Evolutionary conservation across 2,888 invertebrate genomes (phyloP).

Genomic region (Encarsia formosa): DNA sequence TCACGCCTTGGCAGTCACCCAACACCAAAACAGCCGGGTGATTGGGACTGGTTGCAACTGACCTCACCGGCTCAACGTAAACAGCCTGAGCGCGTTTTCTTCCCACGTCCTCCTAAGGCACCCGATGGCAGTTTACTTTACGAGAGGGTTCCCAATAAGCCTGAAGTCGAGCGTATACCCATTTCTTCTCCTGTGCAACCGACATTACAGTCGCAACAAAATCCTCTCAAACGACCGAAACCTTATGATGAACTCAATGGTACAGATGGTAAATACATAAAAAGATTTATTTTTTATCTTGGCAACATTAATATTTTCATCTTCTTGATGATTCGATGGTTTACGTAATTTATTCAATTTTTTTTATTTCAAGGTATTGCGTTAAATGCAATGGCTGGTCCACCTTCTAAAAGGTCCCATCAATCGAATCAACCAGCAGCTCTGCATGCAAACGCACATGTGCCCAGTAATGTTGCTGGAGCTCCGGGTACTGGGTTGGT

Average conservation of each 20-base stretch:
- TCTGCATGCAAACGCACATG: conserved; percentile 39
- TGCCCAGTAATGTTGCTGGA: not conserved
- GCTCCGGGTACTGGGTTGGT: not conserved
- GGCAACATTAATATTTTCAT: not conserved
- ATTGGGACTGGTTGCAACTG: conserved; percentile 68
- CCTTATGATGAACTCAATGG: conserved; percentile 88
- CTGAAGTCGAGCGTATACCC: conserved; percentile 66
- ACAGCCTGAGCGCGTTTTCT: conserved; percentile 74
- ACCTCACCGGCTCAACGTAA: conserved; percentile 75
- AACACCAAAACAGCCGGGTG: conserved; percentile 50
- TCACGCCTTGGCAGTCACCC: conserved; percentile 64
- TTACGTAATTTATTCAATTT: not conserved
- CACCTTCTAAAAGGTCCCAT: conserved; percentile 69
- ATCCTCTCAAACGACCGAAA: conserved; percentile 66
- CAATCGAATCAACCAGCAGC: conserved; percentile 33
- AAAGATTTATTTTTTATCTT: not conserved
- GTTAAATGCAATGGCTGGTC: too few relatives aligned
- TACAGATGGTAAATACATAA: conserved; percentile 74
- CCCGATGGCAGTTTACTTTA: conserved; percentile 85
- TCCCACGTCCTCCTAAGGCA: conserved; percentile 87
- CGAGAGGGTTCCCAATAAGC: conserved; percentile 79
- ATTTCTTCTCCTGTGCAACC: conserved; percentile 49
- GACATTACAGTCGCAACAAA: conserved; percentile 47
- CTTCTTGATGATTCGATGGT: not conserved
- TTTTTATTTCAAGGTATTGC: conserved; percentile 7